Conservation (phyloP, 2,888 invertebrate genomes). For the Protonemura montana region DNA sequence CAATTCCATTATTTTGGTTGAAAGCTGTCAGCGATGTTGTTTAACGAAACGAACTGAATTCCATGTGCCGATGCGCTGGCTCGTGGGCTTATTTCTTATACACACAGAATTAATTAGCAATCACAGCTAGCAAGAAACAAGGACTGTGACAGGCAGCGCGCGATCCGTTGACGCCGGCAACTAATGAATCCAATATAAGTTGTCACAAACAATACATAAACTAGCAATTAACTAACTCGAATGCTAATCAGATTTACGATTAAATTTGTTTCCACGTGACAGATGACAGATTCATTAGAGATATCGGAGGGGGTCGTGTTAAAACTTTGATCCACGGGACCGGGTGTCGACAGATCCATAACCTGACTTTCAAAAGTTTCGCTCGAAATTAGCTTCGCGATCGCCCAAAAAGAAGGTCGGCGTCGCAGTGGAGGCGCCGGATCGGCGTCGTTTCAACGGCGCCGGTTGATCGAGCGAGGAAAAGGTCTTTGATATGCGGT, state of each 20-base stretch:
- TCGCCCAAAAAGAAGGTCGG: background rate
- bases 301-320: background rate
- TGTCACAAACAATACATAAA: conserved; percentile 7
- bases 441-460: background rate
- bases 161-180: background rate
- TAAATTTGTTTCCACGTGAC: background rate
- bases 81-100: background rate
- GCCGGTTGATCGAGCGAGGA: background rate
- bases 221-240: background rate
- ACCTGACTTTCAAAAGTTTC: no score
- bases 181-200: background rate
- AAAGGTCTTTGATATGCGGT: background rate
- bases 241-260: background rate
- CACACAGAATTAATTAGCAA: background rate
- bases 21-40: background rate
- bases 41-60: background rate
- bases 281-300: background rate
- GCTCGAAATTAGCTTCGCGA: background rate
- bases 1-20: background rate
- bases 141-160: background rate
- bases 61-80: background rate
- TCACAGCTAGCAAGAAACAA: background rate
- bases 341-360: no score
- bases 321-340: no score
- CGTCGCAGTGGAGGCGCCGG: background rate